Base-by-base conservation (phyloP, 1,140 invertebrate species). In the Steinernema khuongi region DNA sequence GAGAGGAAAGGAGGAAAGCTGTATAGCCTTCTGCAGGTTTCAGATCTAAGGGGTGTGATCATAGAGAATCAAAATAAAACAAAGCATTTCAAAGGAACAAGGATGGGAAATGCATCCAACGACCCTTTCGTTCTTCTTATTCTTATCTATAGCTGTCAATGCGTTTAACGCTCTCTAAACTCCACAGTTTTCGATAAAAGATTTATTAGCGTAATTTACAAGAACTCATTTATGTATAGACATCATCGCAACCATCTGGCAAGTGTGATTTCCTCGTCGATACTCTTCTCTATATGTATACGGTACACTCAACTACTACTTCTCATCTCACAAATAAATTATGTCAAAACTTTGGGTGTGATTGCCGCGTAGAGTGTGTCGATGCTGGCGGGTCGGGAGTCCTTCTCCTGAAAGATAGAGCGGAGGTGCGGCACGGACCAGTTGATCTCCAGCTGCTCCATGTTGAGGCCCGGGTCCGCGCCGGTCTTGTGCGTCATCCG, bases 391-490 rank as follows among this genome's bases (percentile, higher is more conserved):
- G 74, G 74, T 1, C 31, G 30, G 30, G 60, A 71, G 1, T 69
- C 44, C 26, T 66, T 36, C 29, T 71, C 72, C 50, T 78, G 75
- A 31, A 78, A 78, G 1, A 74, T 68, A 18, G 76, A 69, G 36
- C 72, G 67, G 41, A 78, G 67, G 68, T 74, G 76, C 19, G 36
- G 32, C 29, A 78, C 77, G 71, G 60, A 69, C 77, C 77, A 78
- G 68, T 78, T 78, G 60, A 78, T 78, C 60, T 78, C 77, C 30
- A 78, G 22, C 18, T 71, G 72, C 30, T 77, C 76, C 74, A 77
- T 77, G 50, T 60, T 60, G 50, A 60, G 50, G 7, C 50, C 50
- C 22, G 50, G 50, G 22, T 60, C 50, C 14, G 50, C 50, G 11
- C 50, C 50, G 11, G 50, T 11, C 50, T n/a, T 60, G 26, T 60